Evolutionary conservation across 2,888 invertebrate species (phyloP).

Genomic region (Achlya flavicornis): DNA sequence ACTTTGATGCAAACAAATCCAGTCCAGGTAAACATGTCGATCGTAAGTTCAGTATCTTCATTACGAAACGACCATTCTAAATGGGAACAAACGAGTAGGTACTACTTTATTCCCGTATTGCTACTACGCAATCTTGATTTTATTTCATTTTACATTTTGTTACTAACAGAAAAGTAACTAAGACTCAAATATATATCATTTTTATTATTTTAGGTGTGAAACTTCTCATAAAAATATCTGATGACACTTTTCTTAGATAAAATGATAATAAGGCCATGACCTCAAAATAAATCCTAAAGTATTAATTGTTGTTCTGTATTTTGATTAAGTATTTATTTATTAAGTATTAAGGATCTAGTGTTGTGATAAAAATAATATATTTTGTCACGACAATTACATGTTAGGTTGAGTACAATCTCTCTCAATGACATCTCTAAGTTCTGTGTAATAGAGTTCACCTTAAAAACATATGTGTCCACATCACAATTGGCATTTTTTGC

Average conservation of each 20-base stretch:
- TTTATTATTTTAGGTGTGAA: too few species aligned
- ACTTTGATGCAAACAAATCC: conserved; percentile 29
- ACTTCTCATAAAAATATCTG: too few species aligned
- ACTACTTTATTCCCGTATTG: background rate
- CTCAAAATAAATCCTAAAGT: background rate
- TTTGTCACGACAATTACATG: background rate
- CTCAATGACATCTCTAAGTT: background rate
- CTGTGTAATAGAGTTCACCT: background rate
- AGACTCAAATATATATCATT: too few species aligned
- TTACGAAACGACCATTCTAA: conserved; percentile 40
- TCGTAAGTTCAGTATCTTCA: conserved; percentile 30
- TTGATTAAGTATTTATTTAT: background rate
- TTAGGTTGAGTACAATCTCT: background rate
- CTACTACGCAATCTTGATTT: background rate
- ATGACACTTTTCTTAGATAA: too few species aligned
- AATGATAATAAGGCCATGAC: too few species aligned
- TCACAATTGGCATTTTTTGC: background rate
- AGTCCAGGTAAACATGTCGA: conserved; percentile 42
- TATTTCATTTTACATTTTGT: too few species aligned
- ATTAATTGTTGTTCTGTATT: too few species aligned
- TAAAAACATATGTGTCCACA: background rate
- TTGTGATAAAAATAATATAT: background rate
- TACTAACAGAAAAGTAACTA: too few species aligned
- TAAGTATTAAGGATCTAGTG: too few species aligned
- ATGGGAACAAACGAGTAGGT: conserved; percentile 27